Evolutionary conservation across 2,797 vertebrate species (phyloP).

Genomic region (Bovichtus diacanthus): DNA sequence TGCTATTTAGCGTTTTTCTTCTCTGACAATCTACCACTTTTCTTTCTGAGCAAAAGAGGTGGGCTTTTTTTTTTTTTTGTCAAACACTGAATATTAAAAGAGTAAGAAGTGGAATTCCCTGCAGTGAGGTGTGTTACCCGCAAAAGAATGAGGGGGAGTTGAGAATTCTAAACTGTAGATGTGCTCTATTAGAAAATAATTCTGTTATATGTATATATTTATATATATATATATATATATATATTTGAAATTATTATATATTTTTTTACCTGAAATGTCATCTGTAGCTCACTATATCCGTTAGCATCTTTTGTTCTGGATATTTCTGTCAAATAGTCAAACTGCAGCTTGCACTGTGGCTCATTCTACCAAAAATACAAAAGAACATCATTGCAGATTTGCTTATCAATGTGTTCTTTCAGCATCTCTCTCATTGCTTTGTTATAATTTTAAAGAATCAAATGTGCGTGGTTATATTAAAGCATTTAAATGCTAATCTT

Average conservation of each 20-base stretch:
- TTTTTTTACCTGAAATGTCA: conserved; percentile 52
- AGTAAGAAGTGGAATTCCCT: conserved; percentile 79
- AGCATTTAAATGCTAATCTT: conserved; percentile 76
- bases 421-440: conserved; percentile 72
- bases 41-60: conserved; percentile 62
- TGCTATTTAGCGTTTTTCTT: conserved; percentile 88
- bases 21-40: conserved; percentile 71
- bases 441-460: conserved; percentile 67
- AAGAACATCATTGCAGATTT: conserved; percentile 72
- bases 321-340: conserved; percentile 74
- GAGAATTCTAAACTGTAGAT: conserved; percentile 69
- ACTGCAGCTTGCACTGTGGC: conserved; percentile 48
- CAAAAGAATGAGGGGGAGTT: conserved; percentile 68
- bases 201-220: conserved; percentile 45
- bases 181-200: conserved; percentile 65
- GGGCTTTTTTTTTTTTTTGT: conserved; percentile 47
- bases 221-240: too few species aligned
- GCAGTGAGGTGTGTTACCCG: conserved; percentile 75
- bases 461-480: conserved; percentile 51
- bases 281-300: conserved; percentile 56
- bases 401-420: conserved; percentile 73
- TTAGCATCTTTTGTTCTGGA: conserved; percentile 75
- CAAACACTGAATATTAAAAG: conserved; percentile 78
- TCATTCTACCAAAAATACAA: conserved; percentile 63
- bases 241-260: conserved; percentile 17